Base-by-base conservation (phyloP, 2,797 vertebrate genomes). In the Crenuchus spilurus region DNA sequence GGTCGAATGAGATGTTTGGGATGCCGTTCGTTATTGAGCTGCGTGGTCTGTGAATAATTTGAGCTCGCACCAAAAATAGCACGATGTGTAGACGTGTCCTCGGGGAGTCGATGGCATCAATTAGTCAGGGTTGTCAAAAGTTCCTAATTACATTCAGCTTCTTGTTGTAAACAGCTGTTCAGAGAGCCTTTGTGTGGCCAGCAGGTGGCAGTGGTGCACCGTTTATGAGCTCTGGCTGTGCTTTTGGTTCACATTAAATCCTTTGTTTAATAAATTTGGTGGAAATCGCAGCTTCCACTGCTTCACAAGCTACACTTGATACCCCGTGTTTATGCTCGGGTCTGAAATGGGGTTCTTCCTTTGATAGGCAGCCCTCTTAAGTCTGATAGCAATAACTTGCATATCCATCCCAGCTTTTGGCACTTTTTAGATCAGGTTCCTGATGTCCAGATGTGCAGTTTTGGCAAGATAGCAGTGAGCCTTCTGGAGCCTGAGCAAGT, bases 301-400 rank as follows among this genome's bases (percentile, higher is more conserved):
- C 18, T 26, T 31, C n/a, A n/a, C n/a, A n/a, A 8, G 10, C 6
- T 35, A 10, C 16, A 31, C 55, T 8, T 14, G 30, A 52, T 26
- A 58, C 44, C 69, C 62, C 49, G 6, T 57, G 37, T 13, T 65
- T 49, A 41, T 30, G 14, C 33, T 37, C 44, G 28, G 26, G 42
- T 61, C 41, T 26, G 48, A 62, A 52, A 33, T 16, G 24, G 20
- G n/a, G 26, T 30, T 10, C 9, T 33, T 28, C 24, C 31, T 71
- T 13, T 49, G 42, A 46, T 31, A 35, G 26, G 0, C 26, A 20
- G 3, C 28, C 20, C 35, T 66, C 22, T 24, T 76, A 75, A 79
- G 82, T 66, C 81, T 87, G 79, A 86, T 86, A 89, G 84, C 82
- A 89, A 82, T 73, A 80, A 70, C 83, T 72, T 64, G 76, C 80